Base-by-base conservation (phyloP, 37 sponge, comb jelly and placozoan genomes). In the Petrosia ficiformis region DNA sequence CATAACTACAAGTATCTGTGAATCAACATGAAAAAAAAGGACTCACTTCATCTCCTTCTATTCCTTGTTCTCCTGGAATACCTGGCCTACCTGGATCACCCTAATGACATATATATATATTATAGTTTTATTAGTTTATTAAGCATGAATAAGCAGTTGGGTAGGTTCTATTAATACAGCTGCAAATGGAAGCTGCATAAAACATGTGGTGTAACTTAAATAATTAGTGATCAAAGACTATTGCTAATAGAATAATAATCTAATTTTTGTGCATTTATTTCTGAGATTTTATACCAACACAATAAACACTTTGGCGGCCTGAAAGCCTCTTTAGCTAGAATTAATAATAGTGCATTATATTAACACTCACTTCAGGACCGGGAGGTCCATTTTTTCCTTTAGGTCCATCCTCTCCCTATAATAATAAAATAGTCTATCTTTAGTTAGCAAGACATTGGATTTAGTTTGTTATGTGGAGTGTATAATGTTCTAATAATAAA, bases 41-140 rank as follows among this genome's bases (percentile, higher is more conserved):
- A 80, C 82, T 70, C 59, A 81, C 88, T 31, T 56, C 44, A 6
- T 63, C 72, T 72, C 88, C 88, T 59, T 82, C 82, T 22, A 68
- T 11, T 36, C 89, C 89, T 2, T 65, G 48, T 28, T 79, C 79
- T 42, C 90, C 90, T 33, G 59, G 34, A 41, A 59, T 57, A 3
- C 86, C 86, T 31, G 76, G 80, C 24, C 74, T 14, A 3, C 86
- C 86, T 56, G 70, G 80, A 10, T 0, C 44, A 68, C 86, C 86
- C 86, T 86, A 36, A 1, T 65, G 19, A 2, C 21, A 42, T 41
- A 42, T 42, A 19, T 41, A 71, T 8, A 41, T 19, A n/a, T n/a
- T n/a, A n/a, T 5, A 26, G 35, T 4, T 8, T 4, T 26, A 4
- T 4, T n/a, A n/a, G n/a, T n/a, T n/a, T n/a, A n/a, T n/a, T n/a